Evolutionary conservation across 2,113 vertebrate species (phyloP).

Genomic region (Bubalus kerabau): DNA sequence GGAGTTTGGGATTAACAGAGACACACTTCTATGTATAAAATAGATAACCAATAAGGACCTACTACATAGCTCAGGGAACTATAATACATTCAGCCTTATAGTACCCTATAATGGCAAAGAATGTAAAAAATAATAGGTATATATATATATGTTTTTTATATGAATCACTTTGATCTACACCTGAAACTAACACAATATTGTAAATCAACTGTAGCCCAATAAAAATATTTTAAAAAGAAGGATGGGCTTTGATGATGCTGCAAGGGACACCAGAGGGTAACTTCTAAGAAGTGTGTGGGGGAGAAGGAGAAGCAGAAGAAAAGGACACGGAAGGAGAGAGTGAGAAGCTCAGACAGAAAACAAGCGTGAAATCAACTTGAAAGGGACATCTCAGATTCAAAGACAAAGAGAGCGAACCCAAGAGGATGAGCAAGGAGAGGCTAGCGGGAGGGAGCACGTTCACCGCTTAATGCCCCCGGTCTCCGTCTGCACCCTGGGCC

Average conservation of each 20-base stretch:
- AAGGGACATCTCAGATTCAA: no score
- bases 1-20: neutral
- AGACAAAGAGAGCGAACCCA: neutral
- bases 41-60: neutral
- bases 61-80: neutral
- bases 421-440: neutral
- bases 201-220: neutral
- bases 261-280: no score
- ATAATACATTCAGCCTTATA: neutral
- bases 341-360: neutral
- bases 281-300: neutral
- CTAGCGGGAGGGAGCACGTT: rapidly evolving
- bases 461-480: rapidly evolving
- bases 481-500: neutral
- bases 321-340: neutral
- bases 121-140: neutral
- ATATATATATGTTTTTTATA: neutral
- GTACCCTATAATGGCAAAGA: neutral
- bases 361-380: neutral
- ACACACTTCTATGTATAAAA: neutral
- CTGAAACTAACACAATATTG: neutral
- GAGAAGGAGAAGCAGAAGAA: neutral
- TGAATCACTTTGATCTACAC: neutral
- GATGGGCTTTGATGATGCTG: rapidly evolving
- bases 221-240: neutral